phyloP scores from a whole-genome alignment of 1,140 invertebrate species.

The Oncopeltus fasciatus region DNA sequence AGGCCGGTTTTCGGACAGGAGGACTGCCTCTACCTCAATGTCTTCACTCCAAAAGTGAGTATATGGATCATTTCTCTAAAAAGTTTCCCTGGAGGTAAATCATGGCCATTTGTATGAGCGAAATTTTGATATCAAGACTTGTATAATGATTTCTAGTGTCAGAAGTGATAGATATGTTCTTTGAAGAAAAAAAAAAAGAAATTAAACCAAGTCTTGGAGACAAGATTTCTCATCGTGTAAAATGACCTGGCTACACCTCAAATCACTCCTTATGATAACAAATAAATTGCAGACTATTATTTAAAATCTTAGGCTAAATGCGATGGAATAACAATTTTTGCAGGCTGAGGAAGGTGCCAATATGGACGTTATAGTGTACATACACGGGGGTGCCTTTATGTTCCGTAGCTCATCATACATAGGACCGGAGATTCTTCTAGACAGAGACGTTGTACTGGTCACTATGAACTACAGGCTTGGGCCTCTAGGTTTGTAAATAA shows the following conservation, averaged over 20 bases:
- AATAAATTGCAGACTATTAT: not conserved
- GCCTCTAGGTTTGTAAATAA: conserved; percentile 32
- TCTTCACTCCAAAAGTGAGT: conserved; percentile 15
- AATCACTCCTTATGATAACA: not conserved
- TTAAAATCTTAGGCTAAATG: not conserved
- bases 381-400: not conserved
- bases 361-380: not conserved
- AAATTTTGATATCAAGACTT: too few relatives aligned
- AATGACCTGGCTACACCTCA: too few relatives aligned
- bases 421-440: conserved; percentile 34
- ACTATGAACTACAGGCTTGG: conserved; percentile 42
- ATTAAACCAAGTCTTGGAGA: too few relatives aligned
- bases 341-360: not conserved
- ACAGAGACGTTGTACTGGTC: conserved; percentile 39
- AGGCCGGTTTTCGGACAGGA: not conserved
- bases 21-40: conserved; percentile 3
- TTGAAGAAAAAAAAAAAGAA: too few relatives aligned
- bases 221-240: too few relatives aligned
- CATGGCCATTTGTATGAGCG: too few relatives aligned
- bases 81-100: too few relatives aligned
- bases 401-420: conserved; percentile 18
- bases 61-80: too few relatives aligned
- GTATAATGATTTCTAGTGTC: too few relatives aligned
- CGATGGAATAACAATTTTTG: not conserved
- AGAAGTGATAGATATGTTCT: too few relatives aligned